Base-by-base conservation (phyloP, 2,888 invertebrate species). In the Phaedon cochleariae region DNA sequence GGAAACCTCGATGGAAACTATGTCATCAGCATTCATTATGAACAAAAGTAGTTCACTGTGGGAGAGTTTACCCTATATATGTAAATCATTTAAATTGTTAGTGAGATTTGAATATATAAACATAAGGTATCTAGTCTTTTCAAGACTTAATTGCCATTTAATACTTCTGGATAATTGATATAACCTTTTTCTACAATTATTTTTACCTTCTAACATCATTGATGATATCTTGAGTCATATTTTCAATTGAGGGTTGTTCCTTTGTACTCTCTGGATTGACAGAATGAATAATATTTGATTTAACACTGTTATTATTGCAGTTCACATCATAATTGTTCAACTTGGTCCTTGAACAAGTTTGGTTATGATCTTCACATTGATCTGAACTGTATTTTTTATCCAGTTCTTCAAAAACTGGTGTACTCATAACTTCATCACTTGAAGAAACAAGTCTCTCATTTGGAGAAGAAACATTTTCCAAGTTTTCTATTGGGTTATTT, bases 151-250 rank as follows among this genome's bases (percentile, higher is more conserved):
- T n/a, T n/a, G n/a, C n/a, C n/a, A n/a, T n/a, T n/a, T n/a, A n/a
- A n/a, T n/a, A n/a, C n/a, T n/a, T n/a, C n/a, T n/a, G n/a, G n/a
- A n/a, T n/a, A n/a, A n/a, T n/a, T n/a, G n/a, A n/a, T n/a, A n/a
- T n/a, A n/a, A n/a, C n/a, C n/a, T n/a, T n/a, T n/a, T n/a, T n/a
- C n/a, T n/a, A n/a, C n/a, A n/a, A n/a, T 10, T 12, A 45, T 26
- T 49, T 34, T 74, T 73, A 90, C 90, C 90, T 88, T 78, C 90
- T 89, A 10, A 90, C 89, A 77, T 91, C 90, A 74, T 90, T 88
- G 20, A 90, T 82, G 52, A 90, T 6, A 41, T 41, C 88, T 73
- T 90, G 90, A 71, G 86, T 85, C 0, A 90, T 89, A 59, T 86
- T 84, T 70, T 85, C 86, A 20, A 82, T 66, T 9, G 73, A 72